These are phyloP conservation scores for Proteles cristata DNA, from an alignment of 2,113 vertebrate genomes.

Conservation along the genomic window DNA sequence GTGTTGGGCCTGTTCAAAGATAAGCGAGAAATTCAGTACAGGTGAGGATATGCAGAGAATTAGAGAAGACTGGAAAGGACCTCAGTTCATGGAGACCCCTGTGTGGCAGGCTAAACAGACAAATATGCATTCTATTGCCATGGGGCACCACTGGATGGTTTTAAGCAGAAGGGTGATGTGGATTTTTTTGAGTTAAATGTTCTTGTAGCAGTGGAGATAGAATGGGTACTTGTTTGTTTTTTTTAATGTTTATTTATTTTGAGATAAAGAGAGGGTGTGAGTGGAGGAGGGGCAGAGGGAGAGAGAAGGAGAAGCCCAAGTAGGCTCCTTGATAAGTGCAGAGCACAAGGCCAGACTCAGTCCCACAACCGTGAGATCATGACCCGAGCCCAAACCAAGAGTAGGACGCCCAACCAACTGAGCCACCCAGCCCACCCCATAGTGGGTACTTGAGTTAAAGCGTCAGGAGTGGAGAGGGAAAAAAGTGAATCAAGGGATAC, in stretches of 20 bases:
- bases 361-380: too few relatives aligned
- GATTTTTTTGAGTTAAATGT: not conserved
- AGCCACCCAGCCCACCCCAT: too few relatives aligned
- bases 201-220: not conserved
- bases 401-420: too few relatives aligned
- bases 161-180: not conserved
- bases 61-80: not conserved
- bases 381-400: too few relatives aligned
- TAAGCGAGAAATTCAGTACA: not conserved
- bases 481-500: not conserved
- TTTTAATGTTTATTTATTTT: too few relatives aligned
- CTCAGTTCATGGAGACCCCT: not conserved
- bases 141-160: accelerated
- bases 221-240: not conserved
- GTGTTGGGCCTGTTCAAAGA: not conserved
- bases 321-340: too few relatives aligned
- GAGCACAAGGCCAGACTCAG: too few relatives aligned
- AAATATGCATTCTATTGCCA: not conserved
- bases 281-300: too few relatives aligned
- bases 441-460: not conserved
- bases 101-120: not conserved
- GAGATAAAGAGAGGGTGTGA: too few relatives aligned
- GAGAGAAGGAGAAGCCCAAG: too few relatives aligned
- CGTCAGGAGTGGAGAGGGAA: not conserved
- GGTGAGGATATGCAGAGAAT: not conserved